Conservation (phyloP, 2,113 vertebrate species). For the Seriola dumerili region DNA sequence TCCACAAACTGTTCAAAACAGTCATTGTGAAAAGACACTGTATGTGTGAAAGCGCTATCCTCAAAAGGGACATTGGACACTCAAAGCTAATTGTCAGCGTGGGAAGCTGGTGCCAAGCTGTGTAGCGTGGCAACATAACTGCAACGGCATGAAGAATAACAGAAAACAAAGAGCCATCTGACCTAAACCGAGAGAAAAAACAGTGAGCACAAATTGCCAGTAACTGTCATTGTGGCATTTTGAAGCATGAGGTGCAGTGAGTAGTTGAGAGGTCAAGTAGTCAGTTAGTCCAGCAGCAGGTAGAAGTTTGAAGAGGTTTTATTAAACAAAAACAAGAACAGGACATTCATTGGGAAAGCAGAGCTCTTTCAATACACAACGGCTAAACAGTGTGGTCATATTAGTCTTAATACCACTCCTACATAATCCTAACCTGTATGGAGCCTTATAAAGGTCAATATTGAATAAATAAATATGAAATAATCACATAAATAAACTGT, state of each 20-base stretch:
- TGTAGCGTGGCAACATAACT: conserved; percentile 24
- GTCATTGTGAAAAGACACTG: conserved; percentile 41
- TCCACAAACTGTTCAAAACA: conserved; percentile 58
- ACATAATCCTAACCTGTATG: too few species aligned
- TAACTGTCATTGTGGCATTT: neutral
- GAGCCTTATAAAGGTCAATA: too few species aligned
- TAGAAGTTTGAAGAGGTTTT: neutral
- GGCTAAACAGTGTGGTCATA: neutral
- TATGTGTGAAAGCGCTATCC: conserved; percentile 38
- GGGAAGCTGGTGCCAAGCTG: conserved; percentile 29
- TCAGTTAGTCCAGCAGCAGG: neutral
- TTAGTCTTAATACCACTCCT: neutral
- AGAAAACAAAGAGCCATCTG: conserved; percentile 21
- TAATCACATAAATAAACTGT: neutral
- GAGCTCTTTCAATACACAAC: neutral
- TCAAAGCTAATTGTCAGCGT: conserved; percentile 50
- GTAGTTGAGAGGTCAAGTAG: neutral
- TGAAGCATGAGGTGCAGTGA: neutral
- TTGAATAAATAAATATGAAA: neutral
- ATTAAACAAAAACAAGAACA: neutral
- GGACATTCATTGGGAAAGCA: neutral
- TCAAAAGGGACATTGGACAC: conserved; percentile 36
- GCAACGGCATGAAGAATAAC: conserved; percentile 27
- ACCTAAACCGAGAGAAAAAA: neutral
- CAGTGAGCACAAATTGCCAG: neutral